These are phyloP conservation scores for Cryptoleucopteryx plumbea DNA, from an alignment of 2,113 vertebrate genomes.

Conservation along the genomic window DNA sequence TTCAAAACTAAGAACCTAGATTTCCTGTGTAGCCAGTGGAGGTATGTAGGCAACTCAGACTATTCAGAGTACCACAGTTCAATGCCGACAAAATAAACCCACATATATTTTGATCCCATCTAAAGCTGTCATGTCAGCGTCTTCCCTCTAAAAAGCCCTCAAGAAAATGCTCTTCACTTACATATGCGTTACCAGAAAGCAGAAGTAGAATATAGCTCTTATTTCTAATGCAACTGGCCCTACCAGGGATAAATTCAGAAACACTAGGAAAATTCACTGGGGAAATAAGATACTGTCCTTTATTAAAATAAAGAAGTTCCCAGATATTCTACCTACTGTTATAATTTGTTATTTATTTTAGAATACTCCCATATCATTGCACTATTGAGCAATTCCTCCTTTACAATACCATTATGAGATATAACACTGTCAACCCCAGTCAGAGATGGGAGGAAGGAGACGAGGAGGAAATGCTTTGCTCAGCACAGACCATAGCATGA, in stretches of 20 bases:
- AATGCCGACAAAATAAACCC: background rate
- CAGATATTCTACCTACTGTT: background rate
- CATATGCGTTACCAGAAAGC: background rate
- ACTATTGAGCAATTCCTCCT: background rate
- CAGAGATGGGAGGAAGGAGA: background rate
- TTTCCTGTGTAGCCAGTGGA: background rate
- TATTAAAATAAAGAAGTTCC: background rate
- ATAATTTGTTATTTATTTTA: background rate
- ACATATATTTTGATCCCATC: background rate
- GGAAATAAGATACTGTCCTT: background rate
- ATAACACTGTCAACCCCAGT: background rate
- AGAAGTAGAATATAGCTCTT: background rate
- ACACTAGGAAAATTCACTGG: background rate
- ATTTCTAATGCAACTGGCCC: background rate
- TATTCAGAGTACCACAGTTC: background rate
- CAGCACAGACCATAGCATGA: rapidly evolving
- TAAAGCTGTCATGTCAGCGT: background rate
- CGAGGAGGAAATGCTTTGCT: background rate
- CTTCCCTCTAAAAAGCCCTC: background rate
- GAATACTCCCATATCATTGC: background rate
- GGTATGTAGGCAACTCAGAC: rapidly evolving
- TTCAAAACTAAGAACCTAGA: background rate
- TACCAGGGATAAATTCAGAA: background rate
- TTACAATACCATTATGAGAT: background rate
- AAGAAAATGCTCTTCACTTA: background rate